phyloP scores from a whole-genome alignment of 2,797 vertebrate species.

The Sebastes goodei region DNA sequence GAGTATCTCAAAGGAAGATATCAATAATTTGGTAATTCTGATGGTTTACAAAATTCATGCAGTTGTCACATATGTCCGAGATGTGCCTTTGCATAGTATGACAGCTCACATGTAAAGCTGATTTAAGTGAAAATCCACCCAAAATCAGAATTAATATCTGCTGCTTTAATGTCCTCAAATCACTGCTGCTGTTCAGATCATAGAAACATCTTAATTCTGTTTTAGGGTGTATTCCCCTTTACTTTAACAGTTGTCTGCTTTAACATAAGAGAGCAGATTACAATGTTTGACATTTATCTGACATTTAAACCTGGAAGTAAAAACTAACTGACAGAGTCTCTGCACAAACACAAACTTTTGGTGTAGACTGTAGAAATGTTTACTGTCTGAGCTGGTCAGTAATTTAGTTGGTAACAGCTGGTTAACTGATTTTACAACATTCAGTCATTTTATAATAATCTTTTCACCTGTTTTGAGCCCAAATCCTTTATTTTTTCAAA shows the following conservation, averaged over 20 bases:
- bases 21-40: constrained; percentile 55
- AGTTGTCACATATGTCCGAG: constrained; percentile 43
- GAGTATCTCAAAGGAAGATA: constrained; percentile 60
- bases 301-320: constrained; percentile 58
- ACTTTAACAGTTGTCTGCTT: constrained; percentile 22
- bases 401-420: neutral
- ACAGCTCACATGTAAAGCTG: constrained; percentile 38
- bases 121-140: constrained; percentile 42
- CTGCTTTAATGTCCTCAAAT: constrained; percentile 6
- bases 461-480: neutral
- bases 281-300: constrained; percentile 59
- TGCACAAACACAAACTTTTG: constrained; percentile 23
- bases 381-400: neutral
- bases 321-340: constrained; percentile 25
- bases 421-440: neutral
- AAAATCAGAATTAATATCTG: constrained; percentile 37
- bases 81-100: constrained; percentile 16
- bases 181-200: neutral
- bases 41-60: constrained; percentile 48
- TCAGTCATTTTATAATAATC: neutral
- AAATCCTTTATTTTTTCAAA: neutral
- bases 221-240: constrained; percentile 41
- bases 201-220: constrained; percentile 3
- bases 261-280: constrained; percentile 51
- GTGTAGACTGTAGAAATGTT: constrained; percentile 10